Percentiles rank a stretch among this genome's conserved stretches.
These are phyloP conservation scores for Leptura quadrifasciata DNA, from an alignment of 2,888 invertebrate genomes.

Conservation along the genomic window DNA sequence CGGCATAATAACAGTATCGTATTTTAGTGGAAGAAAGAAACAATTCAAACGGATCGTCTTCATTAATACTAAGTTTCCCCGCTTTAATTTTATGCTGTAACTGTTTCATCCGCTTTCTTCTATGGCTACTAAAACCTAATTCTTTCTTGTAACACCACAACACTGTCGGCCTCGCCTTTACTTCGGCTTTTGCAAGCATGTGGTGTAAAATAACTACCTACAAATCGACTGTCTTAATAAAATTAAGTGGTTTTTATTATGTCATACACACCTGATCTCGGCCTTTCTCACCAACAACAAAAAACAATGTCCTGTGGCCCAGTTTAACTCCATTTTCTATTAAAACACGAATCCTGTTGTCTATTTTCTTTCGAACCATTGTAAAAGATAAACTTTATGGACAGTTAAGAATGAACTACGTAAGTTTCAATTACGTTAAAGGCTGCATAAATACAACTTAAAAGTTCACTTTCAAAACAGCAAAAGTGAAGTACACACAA, in stretches of 20 bases:
- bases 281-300: constrained; percentile 96
- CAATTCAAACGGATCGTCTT: constrained; percentile 97
- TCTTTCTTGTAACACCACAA: constrained; percentile 98
- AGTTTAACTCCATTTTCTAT: constrained; percentile 97
- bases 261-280: constrained; percentile 87
- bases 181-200: constrained; percentile 95
- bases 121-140: constrained; percentile 81
- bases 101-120: constrained; percentile 93
- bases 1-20: constrained; percentile 97
- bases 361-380: constrained; percentile 96
- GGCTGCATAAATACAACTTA: too few relatives aligned
- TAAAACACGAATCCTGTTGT: constrained; percentile 94
- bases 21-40: constrained; percentile 97
- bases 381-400: constrained; percentile 64
- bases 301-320: constrained; percentile 95
- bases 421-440: too few relatives aligned
- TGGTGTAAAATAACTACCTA: constrained; percentile 98
- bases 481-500: too few relatives aligned
- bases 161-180: constrained; percentile 94
- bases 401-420: background rate
- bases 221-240: constrained; percentile 35
- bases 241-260: background rate
- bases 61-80: constrained; percentile 91
- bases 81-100: constrained; percentile 89
- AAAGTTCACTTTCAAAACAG: too few relatives aligned